These are phyloP conservation scores for Argopecten irradians DNA, from an alignment of 1,140 invertebrate genomes.

Conservation along the genomic window DNA sequence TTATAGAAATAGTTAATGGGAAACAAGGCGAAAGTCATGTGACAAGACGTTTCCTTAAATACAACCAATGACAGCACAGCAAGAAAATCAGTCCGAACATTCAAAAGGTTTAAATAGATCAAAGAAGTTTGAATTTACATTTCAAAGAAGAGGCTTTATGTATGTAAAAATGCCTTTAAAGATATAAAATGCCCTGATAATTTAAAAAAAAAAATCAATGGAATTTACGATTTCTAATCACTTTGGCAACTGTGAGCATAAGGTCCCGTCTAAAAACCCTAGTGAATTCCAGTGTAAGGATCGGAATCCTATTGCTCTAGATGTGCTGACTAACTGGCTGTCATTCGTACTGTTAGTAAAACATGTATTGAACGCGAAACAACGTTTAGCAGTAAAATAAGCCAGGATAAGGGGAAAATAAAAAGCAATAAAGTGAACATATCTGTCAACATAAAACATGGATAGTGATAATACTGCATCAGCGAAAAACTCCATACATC, in stretches of 20 bases:
- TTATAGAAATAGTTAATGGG: not conserved
- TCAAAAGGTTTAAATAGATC: no score
- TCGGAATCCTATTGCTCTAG: not conserved
- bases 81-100: no score
- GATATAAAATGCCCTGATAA: no score
- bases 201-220: no score
- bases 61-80: not conserved
- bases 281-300: not conserved
- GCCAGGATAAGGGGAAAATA: not conserved
- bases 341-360: not conserved
- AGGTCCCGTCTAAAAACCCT: not conserved
- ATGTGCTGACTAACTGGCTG: not conserved
- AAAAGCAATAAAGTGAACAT: not conserved
- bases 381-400: not conserved
- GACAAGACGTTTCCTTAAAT: not conserved
- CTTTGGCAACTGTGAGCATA: not conserved
- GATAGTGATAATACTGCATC: not conserved
- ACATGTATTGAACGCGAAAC: not conserved
- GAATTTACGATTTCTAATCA: not conserved
- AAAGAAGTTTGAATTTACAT: no score
- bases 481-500: not conserved
- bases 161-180: no score
- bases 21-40: not conserved
- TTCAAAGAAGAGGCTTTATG: no score
- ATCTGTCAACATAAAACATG: not conserved